Evolutionary conservation across 2,797 vertebrate species (phyloP).

Genomic region (Acanthurus tractus): DNA sequence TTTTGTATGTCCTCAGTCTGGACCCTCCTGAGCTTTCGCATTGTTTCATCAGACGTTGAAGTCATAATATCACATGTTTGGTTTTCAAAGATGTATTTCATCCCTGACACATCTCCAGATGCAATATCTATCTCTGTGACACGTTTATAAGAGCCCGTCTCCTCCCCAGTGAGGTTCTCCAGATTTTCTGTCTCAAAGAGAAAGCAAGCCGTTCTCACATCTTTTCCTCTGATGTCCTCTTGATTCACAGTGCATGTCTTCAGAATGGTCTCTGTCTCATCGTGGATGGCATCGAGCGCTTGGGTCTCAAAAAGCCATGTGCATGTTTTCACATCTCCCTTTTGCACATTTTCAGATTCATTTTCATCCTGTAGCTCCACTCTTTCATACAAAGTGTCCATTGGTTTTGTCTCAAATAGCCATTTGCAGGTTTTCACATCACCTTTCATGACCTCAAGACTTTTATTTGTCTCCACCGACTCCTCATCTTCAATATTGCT

Average conservation of each 20-base stretch:
- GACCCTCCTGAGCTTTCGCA: conserved; percentile 88
- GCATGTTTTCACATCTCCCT: conserved; percentile 93
- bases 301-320: conserved; percentile 95
- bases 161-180: conserved; percentile 88
- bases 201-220: conserved; percentile 89
- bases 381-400: conserved; percentile 91
- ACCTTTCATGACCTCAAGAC: conserved; percentile 87
- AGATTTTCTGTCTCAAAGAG: conserved; percentile 94
- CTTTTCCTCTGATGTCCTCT: conserved; percentile 91
- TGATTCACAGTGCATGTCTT: conserved; percentile 87
- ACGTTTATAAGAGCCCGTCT: conserved; percentile 82
- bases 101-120: conserved; percentile 92
- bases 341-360: conserved; percentile 83
- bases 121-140: conserved; percentile 90
- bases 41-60: conserved; percentile 88
- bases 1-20: conserved; percentile 91
- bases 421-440: conserved; percentile 94
- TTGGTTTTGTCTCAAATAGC: conserved; percentile 95
- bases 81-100: conserved; percentile 94
- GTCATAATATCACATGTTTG: conserved; percentile 90
- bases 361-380: conserved; percentile 71
- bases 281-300: conserved; percentile 88
- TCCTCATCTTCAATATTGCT: conserved; percentile 90
- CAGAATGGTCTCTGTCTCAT: conserved; percentile 85
- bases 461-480: conserved; percentile 63